A percentile compares a stretch with the other conserved stretches of the same genome.
phyloP scores from a whole-genome alignment of 2,797 vertebrate species.

The Tapera naevia region DNA sequence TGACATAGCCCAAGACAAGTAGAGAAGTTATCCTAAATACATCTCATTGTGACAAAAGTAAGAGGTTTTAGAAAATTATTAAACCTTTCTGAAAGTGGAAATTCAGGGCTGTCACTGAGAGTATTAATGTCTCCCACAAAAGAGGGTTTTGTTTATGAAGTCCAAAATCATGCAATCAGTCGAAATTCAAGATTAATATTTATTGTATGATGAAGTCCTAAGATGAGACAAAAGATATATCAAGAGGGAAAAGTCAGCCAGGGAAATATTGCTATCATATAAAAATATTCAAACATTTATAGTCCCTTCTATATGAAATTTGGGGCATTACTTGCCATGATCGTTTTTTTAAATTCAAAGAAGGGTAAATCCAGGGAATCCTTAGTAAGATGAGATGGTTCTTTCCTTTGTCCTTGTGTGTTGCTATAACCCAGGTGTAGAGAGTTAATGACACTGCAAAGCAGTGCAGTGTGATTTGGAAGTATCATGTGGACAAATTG shows the following conservation, averaged over 20 bases:
- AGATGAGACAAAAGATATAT: background rate
- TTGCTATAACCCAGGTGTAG: background rate
- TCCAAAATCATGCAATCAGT: conserved; percentile 41
- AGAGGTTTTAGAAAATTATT: conserved; percentile 60
- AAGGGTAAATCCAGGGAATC: background rate
- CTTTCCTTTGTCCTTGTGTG: background rate
- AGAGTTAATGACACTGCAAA: background rate
- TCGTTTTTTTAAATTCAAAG: background rate
- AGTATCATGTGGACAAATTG: background rate
- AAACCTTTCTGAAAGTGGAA: conserved; percentile 41
- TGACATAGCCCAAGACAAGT: background rate
- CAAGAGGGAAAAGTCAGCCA: conserved; percentile 24
- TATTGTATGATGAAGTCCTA: conserved; percentile 25
- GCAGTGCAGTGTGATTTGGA: background rate
- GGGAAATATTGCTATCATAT: background rate
- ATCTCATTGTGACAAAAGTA: conserved; percentile 63
- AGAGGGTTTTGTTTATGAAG: conserved; percentile 35
- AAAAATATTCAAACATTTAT: background rate
- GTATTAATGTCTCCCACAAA: conserved; percentile 52
- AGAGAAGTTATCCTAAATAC: conserved; percentile 1
- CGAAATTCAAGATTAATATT: conserved; percentile 65
- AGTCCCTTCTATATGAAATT: background rate
- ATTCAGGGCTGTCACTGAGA: conserved; percentile 16
- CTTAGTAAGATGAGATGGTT: background rate
- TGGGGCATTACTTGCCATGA: background rate